Evolutionary conservation across 2,797 vertebrate genomes (phyloP).

Genomic region (Monodelphis domestica): DNA sequence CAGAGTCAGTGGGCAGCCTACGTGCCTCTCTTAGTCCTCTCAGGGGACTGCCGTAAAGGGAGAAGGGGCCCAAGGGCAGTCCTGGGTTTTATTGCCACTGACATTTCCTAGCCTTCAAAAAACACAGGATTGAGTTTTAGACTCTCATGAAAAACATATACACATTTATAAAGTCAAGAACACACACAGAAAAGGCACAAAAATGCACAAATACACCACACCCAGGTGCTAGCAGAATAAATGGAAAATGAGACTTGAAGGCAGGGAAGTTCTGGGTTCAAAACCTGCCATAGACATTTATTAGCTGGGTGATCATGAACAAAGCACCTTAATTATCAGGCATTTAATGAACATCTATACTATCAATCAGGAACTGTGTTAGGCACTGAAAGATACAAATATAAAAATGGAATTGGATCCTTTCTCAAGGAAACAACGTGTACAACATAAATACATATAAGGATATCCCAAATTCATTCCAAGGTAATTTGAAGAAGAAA

Average conservation of each 20-base stretch:
- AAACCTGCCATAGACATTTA: neutral
- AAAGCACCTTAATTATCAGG: neutral
- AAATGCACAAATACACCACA: neutral
- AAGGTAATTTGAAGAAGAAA: neutral
- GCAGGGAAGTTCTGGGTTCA: neutral
- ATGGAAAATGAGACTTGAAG: neutral
- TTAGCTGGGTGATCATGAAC: neutral
- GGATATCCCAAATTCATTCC: neutral
- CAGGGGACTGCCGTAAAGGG: neutral
- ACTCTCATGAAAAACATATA: neutral
- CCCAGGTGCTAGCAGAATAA: neutral
- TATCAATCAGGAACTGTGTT: neutral
- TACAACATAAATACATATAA: neutral
- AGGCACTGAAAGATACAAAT: neutral
- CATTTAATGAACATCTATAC: neutral
- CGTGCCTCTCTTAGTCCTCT: neutral
- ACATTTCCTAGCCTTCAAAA: neutral
- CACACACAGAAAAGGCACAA: neutral
- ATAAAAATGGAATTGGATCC: neutral
- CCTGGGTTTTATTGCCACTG: neutral
- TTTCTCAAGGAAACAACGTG: neutral
- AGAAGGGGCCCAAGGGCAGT: neutral
- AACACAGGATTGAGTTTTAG: neutral
- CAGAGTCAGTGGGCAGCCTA: slow-evolving; percentile 3
- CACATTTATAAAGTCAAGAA: neutral